Evolutionary conservation across 2,797 vertebrate genomes (phyloP).

Genomic region (Lerista edwardsae): DNA sequence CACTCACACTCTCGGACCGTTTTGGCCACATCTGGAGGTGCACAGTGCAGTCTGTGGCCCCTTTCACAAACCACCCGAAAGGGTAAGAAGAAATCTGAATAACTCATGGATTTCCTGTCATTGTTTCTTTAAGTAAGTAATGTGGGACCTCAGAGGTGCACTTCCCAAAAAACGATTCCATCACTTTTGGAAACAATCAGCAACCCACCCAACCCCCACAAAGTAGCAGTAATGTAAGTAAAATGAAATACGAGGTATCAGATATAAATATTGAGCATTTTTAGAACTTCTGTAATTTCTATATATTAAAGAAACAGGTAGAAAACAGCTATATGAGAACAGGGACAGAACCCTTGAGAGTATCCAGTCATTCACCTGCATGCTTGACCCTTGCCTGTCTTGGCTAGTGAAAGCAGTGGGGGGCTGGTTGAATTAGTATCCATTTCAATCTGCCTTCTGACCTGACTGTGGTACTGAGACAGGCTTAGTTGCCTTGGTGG

Average conservation of each 20-base stretch:
- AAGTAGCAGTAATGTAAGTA: background rate
- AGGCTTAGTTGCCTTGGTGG: too few species aligned
- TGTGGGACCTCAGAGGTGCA: background rate
- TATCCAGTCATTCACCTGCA: too few species aligned
- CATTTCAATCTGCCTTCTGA: too few species aligned
- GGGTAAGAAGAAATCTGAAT: background rate
- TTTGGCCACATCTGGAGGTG: background rate
- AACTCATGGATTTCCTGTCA: background rate
- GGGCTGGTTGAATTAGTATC: too few species aligned
- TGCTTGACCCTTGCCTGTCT: too few species aligned
- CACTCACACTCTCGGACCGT: background rate
- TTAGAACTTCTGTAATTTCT: background rate
- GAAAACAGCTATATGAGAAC: constrained; percentile 12
- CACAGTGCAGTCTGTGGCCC: background rate
- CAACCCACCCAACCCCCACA: background rate
- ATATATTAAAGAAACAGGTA: background rate
- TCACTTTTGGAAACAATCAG: background rate
- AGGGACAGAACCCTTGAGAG: too few species aligned
- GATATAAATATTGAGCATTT: background rate
- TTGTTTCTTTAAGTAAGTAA: background rate
- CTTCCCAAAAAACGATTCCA: background rate
- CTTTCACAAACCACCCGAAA: background rate
- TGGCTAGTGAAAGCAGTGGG: too few species aligned
- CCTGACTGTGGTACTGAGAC: too few species aligned
- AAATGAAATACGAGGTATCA: background rate